phyloP scores from a whole-genome alignment of 2,113 vertebrate genomes.

The Polypterus senegalus region DNA sequence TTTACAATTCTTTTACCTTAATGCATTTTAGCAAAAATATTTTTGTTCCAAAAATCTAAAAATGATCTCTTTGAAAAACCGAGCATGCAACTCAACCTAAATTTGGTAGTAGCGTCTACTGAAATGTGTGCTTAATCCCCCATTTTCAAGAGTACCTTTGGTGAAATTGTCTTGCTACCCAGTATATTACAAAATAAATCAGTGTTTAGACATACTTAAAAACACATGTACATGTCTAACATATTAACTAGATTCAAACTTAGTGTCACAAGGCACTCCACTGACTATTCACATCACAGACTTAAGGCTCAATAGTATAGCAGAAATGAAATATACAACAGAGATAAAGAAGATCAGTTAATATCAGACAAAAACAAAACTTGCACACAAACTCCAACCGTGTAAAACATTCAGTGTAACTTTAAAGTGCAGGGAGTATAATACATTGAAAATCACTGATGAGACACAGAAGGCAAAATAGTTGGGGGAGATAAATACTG shows the following conservation, averaged over 20 bases:
- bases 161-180: too few species aligned
- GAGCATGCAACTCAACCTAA: not conserved
- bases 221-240: too few species aligned
- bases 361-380: not conserved
- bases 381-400: not conserved
- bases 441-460: not conserved
- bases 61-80: not conserved
- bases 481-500: not conserved
- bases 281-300: too few species aligned
- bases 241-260: too few species aligned
- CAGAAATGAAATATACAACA: not conserved
- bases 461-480: not conserved
- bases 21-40: not conserved
- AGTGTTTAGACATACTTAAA: too few species aligned
- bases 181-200: too few species aligned
- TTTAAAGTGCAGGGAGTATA: conserved; percentile 3
- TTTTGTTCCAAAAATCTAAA: not conserved
- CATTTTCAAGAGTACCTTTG: not conserved
- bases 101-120: not conserved
- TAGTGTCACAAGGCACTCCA: too few species aligned
- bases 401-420: not conserved
- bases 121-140: not conserved
- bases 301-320: too few species aligned
- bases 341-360: not conserved
- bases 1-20: not conserved